Percentiles rank a stretch among this genome's conserved stretches.
These are phyloP conservation scores for Ceratina australensis DNA, from an alignment of 1,140 invertebrate species.

Conservation along the genomic window DNA sequence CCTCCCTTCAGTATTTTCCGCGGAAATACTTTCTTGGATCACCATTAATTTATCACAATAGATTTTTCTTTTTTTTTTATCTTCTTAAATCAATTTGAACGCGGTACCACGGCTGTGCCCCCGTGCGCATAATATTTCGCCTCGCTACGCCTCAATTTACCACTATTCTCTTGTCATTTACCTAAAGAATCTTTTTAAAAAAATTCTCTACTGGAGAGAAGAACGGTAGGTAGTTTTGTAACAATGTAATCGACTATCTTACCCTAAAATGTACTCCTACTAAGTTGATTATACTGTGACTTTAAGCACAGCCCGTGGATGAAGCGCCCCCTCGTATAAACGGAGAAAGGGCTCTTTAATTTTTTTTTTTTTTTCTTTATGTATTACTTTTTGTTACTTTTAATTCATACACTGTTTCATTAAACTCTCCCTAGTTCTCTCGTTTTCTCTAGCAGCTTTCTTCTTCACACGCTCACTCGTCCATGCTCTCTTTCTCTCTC, in stretches of 20 bases:
- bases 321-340: constrained; percentile 60
- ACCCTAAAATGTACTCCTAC: constrained; percentile 68
- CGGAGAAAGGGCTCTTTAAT: constrained; percentile 32
- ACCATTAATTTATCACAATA: constrained; percentile 80
- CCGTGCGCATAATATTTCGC: constrained; percentile 48
- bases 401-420: constrained; percentile 2
- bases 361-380: constrained; percentile 37
- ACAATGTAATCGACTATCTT: constrained; percentile 64
- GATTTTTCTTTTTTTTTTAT: constrained; percentile 68
- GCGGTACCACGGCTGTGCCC: constrained; percentile 68
- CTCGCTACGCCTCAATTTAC: constrained; percentile 50
- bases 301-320: constrained; percentile 73
- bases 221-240: constrained; percentile 69
- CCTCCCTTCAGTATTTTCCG: constrained; percentile 45
- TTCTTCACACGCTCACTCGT: constrained; percentile 30
- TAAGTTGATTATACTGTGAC: constrained; percentile 73
- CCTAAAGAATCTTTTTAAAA: constrained; percentile 71
- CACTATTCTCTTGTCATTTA: constrained; percentile 43
- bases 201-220: constrained; percentile 70
- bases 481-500: constrained; percentile 33
- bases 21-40: constrained; percentile 80
- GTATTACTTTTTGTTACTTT: constrained; percentile 26
- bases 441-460: constrained; percentile 42
- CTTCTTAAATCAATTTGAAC: constrained; percentile 71
- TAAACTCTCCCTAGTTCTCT: constrained; percentile 20